Conservation (phyloP, 2,113 vertebrate species). For the Phycodurus eques region DNA sequence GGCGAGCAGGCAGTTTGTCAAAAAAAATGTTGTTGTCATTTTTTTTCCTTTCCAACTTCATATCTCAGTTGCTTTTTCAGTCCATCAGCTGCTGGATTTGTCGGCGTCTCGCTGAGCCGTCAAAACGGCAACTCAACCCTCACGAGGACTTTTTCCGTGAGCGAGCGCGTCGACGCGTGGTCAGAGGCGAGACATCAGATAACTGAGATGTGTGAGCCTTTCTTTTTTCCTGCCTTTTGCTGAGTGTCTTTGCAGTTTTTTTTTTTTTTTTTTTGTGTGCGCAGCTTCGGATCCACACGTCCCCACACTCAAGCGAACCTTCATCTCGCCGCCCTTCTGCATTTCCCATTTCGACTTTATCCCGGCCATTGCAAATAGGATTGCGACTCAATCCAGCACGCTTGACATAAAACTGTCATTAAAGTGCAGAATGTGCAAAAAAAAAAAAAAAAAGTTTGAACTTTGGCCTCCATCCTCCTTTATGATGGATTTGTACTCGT, state of each 20-base stretch:
- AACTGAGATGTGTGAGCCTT: conserved; percentile 21
- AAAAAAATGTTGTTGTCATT: not conserved
- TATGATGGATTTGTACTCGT: not conserved
- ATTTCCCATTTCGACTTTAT: conserved; percentile 43
- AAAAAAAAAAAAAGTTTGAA: conserved; percentile 36
- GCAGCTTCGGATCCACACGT: not conserved
- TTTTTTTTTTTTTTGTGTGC: conserved; percentile 22
- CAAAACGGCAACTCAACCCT: conserved; percentile 51
- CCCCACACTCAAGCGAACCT: no score
- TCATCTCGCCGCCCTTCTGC: not conserved
- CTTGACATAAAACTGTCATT: conserved; percentile 38
- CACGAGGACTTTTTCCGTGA: conserved; percentile 22
- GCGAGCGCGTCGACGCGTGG: conserved; percentile 38
- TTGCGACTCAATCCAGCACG: conserved; percentile 54
- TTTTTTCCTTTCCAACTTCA: not conserved
- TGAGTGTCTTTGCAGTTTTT: conserved; percentile 1
- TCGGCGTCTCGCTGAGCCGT: conserved; percentile 40
- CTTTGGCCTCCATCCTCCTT: not conserved
- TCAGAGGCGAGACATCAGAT: conserved; percentile 9
- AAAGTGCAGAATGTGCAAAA: conserved; percentile 29
- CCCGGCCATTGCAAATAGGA: conserved; percentile 56
- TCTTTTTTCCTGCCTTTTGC: not conserved
- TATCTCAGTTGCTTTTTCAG: conserved; percentile 11
- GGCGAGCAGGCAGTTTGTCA: not conserved
- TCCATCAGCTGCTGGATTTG: conserved; percentile 22